Evolutionary conservation across 2,797 vertebrate genomes (phyloP).

Genomic region (Melanotaenia trifasciata): DNA sequence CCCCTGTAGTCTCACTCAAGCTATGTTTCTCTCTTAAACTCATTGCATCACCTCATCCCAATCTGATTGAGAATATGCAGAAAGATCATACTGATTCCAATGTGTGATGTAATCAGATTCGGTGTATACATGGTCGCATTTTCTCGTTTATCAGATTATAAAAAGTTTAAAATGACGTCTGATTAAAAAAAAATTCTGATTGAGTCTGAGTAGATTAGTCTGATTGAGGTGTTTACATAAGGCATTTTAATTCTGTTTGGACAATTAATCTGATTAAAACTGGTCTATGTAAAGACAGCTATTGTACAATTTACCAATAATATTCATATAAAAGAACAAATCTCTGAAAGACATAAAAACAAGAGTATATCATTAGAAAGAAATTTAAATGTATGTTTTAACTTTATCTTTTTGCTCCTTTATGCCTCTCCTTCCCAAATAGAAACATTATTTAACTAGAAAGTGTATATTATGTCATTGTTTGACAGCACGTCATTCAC

Average conservation of each 20-base stretch:
- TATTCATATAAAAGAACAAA: not conserved
- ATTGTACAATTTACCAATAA: too few species aligned
- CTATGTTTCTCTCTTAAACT: too few species aligned
- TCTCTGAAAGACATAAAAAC: not conserved
- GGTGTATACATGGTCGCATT: not conserved
- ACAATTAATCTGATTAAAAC: not conserved
- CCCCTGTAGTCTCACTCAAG: too few species aligned
- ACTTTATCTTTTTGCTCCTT: not conserved
- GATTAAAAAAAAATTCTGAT: not conserved
- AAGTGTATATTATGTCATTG: slow-evolving; percentile 10
- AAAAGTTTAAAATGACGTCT: not conserved
- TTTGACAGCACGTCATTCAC: slow-evolving; percentile 47
- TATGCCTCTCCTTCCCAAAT: not conserved
- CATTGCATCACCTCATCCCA: too few species aligned
- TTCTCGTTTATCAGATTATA: not conserved
- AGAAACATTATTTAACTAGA: slow-evolving; percentile 6
- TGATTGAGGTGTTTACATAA: not conserved
- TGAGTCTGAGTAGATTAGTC: not conserved
- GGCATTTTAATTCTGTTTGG: not conserved
- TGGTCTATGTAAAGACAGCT: too few species aligned
- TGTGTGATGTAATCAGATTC: too few species aligned
- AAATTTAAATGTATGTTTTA: not conserved
- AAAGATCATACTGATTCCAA: too few species aligned
- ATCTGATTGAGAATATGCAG: too few species aligned
- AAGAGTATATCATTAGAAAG: not conserved